phyloP scores from a whole-genome alignment of 2,888 invertebrate genomes.

The Andrena fulva region DNA sequence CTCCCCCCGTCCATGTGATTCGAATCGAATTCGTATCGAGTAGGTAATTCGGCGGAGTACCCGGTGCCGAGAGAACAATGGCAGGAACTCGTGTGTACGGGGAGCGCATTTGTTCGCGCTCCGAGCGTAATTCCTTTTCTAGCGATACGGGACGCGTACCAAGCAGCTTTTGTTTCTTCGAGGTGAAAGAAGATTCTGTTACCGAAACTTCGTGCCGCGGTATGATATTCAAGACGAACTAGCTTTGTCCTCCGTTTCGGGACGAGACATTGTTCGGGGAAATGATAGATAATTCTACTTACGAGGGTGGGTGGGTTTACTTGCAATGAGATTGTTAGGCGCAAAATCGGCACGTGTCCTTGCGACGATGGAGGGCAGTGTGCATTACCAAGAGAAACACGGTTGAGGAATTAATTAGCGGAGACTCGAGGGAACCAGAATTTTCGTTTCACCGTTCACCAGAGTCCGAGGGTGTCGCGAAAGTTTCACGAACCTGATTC shows the following conservation, averaged over 20 bases:
- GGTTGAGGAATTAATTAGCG: too few relatives aligned
- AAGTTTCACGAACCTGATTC: slow-evolving; percentile 87
- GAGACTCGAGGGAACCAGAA: too few relatives aligned
- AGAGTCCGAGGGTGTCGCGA: not conserved
- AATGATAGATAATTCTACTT: too few relatives aligned
- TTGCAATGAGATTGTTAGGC: too few relatives aligned
- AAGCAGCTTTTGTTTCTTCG: not conserved
- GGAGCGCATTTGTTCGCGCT: slow-evolving; percentile 44
- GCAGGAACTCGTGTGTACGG: slow-evolving; percentile 24
- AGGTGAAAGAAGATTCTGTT: slow-evolving; percentile 8
- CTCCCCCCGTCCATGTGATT: slow-evolving; percentile 18
- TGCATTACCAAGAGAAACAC: too few relatives aligned
- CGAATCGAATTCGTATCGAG: slow-evolving; percentile 67
- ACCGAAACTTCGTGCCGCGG: not conserved
- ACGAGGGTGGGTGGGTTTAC: too few relatives aligned
- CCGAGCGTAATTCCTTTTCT: slow-evolving; percentile 16
- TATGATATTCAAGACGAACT: not conserved
- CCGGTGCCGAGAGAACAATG: slow-evolving; percentile 43
- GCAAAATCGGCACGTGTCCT: too few relatives aligned
- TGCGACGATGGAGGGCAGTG: too few relatives aligned
- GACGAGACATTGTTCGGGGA: too few relatives aligned
- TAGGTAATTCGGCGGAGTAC: slow-evolving; percentile 59
- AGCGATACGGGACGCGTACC: slow-evolving; percentile 8
- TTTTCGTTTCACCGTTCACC: not conserved
- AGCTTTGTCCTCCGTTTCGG: too few relatives aligned